Percentiles rank a stretch among this genome's conserved stretches.
Evolutionary conservation across 2,113 vertebrate genomes (phyloP).

Genomic region (Centropristis striata): DNA sequence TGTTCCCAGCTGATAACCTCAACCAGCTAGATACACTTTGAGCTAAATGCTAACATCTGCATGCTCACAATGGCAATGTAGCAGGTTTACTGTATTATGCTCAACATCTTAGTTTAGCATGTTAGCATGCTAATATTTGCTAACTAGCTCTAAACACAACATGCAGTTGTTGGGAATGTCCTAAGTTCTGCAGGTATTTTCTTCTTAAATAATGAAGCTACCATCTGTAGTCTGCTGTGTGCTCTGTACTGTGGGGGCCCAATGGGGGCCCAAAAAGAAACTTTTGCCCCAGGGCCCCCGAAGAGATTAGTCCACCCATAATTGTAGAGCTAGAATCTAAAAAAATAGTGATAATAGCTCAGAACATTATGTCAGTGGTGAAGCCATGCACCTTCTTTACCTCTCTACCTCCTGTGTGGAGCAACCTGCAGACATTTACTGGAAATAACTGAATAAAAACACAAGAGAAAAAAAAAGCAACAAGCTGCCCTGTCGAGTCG

Average conservation of each 20-base stretch:
- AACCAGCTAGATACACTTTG: not conserved
- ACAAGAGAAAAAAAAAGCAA: conserved; percentile 18
- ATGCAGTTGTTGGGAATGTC: not conserved
- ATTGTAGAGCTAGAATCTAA: not conserved
- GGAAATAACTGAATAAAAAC: conserved; percentile 53
- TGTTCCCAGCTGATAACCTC: too few relatives aligned
- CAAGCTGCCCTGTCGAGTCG: conserved; percentile 34
- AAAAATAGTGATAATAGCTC: conserved; percentile 1
- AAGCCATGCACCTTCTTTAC: conserved; percentile 33
- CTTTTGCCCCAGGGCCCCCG: not conserved
- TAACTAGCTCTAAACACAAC: not conserved
- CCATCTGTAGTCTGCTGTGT: not conserved
- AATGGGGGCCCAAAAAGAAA: conserved; percentile 23
- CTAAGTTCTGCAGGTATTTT: not conserved
- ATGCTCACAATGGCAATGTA: not conserved
- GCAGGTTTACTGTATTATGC: not conserved
- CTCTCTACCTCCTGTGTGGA: conserved; percentile 8
- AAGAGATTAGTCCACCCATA: not conserved
- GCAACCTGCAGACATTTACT: conserved; percentile 58
- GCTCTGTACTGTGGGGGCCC: conserved; percentile 4
- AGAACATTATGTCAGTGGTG: conserved; percentile 6
- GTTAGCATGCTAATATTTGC: not conserved
- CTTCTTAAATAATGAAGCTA: conserved; percentile 8
- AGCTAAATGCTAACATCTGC: not conserved
- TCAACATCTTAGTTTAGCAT: too few relatives aligned